Evolutionary conservation across 2,113 vertebrate species (phyloP), one percentile per base, ranked within the genome.

Genomic region (Chamaetylas fuelleborni): DNA sequence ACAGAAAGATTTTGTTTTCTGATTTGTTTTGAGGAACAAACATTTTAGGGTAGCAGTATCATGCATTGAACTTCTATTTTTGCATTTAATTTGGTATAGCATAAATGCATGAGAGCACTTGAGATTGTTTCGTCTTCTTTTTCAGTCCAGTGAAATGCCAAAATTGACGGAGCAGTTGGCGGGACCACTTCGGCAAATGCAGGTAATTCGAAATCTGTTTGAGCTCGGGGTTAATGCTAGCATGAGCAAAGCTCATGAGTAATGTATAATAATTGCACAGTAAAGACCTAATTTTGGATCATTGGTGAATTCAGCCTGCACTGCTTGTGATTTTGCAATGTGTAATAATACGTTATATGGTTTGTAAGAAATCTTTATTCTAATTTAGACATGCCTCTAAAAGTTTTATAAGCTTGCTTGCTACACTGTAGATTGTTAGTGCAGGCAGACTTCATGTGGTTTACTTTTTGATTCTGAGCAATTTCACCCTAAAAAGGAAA

Each of bases 121-220:
- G n/a, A 33, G 19, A 29, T 67, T 53, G 65, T 40, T 95, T 42
- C 28, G 12, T 90, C 51, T 56, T 96, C 57, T 96, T 86, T 88
- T 97, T 19, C 94, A 99, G 99, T 99, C 99, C 58, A 99, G 97
- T 47, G 99, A 99, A 98, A 99, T 99, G 99, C 99, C 99, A 28
- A 99, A 99, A 81, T 87, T 99, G 91, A 99, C 99, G 1, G 99
- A 99, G 81, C 99, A 99, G 23, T 96, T 99, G 36, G 99, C 99
- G 10, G 99, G 98, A 42, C 99, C 99, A 0, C 98, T 99, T 82
- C 98, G 99, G 64, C 99, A 99, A 90, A 99, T 99, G 99, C 99
- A 99, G 99, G 99, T 99, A 98, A 95, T n/a, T 15, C 42, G 24
- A 29, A 64, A 42, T 36, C 58, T 73, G 15, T 17, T 45, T 51